Evolutionary conservation across 2,797 vertebrate species (phyloP), one percentile per base, ranked within the genome.

Genomic region (Dromococcyx pavoninus): DNA sequence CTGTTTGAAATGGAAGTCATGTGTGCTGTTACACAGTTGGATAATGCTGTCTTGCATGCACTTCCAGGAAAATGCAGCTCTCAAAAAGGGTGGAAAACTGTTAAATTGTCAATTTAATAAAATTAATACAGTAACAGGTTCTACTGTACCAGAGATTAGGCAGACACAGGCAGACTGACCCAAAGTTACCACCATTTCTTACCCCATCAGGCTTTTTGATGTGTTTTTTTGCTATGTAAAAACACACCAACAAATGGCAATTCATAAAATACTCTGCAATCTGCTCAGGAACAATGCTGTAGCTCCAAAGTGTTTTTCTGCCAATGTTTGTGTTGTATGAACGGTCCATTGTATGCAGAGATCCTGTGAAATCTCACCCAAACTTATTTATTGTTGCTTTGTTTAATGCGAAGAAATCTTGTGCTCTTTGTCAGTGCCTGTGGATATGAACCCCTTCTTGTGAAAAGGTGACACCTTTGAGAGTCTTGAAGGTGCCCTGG

Each of bases 361-460:
- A 86, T 86, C 86, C 53, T 64, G 64, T 69, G 76, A 95, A 90
- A 90, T 94, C 44, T 74, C 80, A 50, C 77, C 92, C 69, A 58
- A 74, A 93, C 86, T 61, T 84, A 58, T 83, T 97, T 94, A 65
- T 89, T 87, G 78, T 85, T 76, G 51, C n/a, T 88, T 79, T 89
- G 80, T 94, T 90, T 86, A 91, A 86, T 78, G 24, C 2, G 0
- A 91, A 76, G 46, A 86, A 82, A 88, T 95, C 91, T 82, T 61
- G 51, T 51, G 82, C 62, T 62, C 50, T 92, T 67, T 77, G 81
- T 57, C 2, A 5, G 3, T 32, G 54, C 51, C 37, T 56, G 53
- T 24, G 67, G 65, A 75, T 76, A 66, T 35, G 41, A 72, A 53
- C n/a, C 27, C 32, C n/a, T 48, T 27, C 33, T 46, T 67, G 5